These are phyloP conservation scores for Distichodus sexfasciatus DNA, from an alignment of 2,797 vertebrate species.

Conservation along the genomic window DNA sequence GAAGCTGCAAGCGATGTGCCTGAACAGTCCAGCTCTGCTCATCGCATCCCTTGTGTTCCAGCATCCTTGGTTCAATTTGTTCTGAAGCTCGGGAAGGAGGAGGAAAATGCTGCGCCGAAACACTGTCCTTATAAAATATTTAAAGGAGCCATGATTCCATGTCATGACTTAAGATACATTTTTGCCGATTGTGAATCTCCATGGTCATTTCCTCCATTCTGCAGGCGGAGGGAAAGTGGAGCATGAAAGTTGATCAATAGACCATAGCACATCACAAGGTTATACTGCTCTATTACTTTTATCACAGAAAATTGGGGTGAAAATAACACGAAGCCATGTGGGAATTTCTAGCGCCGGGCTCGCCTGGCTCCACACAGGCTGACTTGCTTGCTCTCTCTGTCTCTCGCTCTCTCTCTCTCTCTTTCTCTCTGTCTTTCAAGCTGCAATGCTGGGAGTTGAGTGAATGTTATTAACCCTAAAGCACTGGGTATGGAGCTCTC, in stretches of 20 bases:
- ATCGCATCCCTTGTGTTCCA: not conserved
- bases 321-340: not conserved
- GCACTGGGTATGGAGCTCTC: not conserved
- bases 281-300: not conserved
- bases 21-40: not conserved
- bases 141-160: not conserved
- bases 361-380: not conserved
- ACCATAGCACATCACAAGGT: conserved; percentile 1
- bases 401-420: not conserved
- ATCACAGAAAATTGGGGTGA: conserved; percentile 7
- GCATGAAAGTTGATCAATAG: not conserved
- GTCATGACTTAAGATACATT: not conserved
- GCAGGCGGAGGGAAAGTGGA: not conserved
- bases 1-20: not conserved
- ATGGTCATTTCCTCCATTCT: not conserved
- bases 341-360: not conserved
- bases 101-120: not conserved
- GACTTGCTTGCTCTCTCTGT: not conserved
- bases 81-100: not conserved
- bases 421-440: not conserved
- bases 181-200: not conserved
- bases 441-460: not conserved
- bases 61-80: not conserved
- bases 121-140: conserved; percentile 10
- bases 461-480: not conserved